Evolutionary conservation across 2,888 invertebrate genomes (phyloP).

Genomic region (Spisula subtruncata): DNA sequence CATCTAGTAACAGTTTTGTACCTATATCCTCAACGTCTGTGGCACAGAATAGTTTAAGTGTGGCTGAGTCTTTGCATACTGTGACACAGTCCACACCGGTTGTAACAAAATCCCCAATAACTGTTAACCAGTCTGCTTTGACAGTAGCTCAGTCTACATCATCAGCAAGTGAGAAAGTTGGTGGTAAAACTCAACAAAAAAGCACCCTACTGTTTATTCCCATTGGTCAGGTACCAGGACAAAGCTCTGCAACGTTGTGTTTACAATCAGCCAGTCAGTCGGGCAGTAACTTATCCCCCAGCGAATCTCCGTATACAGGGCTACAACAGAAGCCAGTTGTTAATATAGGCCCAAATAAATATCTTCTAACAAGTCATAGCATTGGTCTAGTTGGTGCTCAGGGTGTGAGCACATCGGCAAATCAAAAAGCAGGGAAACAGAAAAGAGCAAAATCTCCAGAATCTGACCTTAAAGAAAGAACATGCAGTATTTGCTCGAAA

Average conservation of each 20-base stretch:
- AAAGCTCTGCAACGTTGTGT: conserved; percentile 28
- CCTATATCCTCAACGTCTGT: conserved; percentile 7
- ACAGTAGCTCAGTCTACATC: conserved; percentile 34
- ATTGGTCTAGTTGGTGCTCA: conserved; percentile 36
- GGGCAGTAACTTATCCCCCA: conserved; percentile 2
- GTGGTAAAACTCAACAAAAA: not conserved
- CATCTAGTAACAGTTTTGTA: not conserved
- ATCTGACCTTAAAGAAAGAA: conserved; percentile 61
- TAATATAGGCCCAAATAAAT: conserved; percentile 37
- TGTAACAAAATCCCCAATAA: conserved; percentile 5
- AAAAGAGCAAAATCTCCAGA: conserved; percentile 38
- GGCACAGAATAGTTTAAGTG: conserved; percentile 32
- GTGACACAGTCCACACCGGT: conserved; percentile 12
- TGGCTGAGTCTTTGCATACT: conserved; percentile 20
- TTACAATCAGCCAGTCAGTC: conserved; percentile 37
- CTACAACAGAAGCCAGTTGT: conserved; percentile 54
- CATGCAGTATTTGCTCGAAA: conserved; percentile 68
- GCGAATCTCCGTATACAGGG: conserved; percentile 19
- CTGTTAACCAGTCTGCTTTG: conserved; percentile 35
- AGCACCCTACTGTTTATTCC: conserved; percentile 44
- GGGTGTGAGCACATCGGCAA: conserved; percentile 10
- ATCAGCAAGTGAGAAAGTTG: conserved; percentile 17
- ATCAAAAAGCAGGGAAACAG: conserved; percentile 30
- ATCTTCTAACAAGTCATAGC: conserved; percentile 39
- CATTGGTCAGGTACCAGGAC: conserved; percentile 36